Base-by-base conservation (phyloP, 2,797 vertebrate genomes). In the Catamblyrhynchus diadema region DNA sequence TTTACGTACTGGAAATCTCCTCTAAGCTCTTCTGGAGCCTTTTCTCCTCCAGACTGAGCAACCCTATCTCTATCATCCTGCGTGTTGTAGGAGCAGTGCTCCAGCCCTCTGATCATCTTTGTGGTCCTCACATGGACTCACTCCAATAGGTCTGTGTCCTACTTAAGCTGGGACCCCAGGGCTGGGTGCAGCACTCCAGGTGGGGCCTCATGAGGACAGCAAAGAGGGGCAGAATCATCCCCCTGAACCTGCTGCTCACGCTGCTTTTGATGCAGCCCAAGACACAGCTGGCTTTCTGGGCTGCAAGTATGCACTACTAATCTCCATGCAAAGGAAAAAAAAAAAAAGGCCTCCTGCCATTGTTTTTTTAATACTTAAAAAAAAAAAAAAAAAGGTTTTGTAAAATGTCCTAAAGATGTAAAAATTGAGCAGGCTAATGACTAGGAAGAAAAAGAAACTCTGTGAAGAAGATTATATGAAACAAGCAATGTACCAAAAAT, bases 321-420 rank as follows among this genome's bases (percentile, higher is more conserved):
- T 27, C 14, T 33, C 33, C 39, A 60, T 13, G 7, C 3, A 81
- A 72, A 79, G 5, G 35, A 35, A 32, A 1, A 37, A 37, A 1
- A 37, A 37, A 57, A 20, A 3, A 41, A 60, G 0, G 0, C 1
- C 3, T 39, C 44, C 5, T 3, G 3, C 6, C 3, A 21, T 41
- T 22, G 51, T 51, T 61, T 30, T 54, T 54, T 54, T 3, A 0
- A 9, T 50, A 47, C 3, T 62, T 15, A 8, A 14, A 81, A 57
- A 54, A 67, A 79, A 59, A 56, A 79, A 79, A 78, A 32, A 41
- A 32, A 2, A 0, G 3, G 0, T 21, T 84, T 81, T 83, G 4
- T 12, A 65, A 85, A 62, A 66, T 47, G 5, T 7, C 41, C 18
- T 82, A 18, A 81, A 69, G 21, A 47, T 28, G 3, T 4, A 57